A percentile compares a stretch with the other conserved stretches of the same genome.
Conservation (phyloP, 1,140 invertebrate genomes). For the Tetragonula clypearis region DNA sequence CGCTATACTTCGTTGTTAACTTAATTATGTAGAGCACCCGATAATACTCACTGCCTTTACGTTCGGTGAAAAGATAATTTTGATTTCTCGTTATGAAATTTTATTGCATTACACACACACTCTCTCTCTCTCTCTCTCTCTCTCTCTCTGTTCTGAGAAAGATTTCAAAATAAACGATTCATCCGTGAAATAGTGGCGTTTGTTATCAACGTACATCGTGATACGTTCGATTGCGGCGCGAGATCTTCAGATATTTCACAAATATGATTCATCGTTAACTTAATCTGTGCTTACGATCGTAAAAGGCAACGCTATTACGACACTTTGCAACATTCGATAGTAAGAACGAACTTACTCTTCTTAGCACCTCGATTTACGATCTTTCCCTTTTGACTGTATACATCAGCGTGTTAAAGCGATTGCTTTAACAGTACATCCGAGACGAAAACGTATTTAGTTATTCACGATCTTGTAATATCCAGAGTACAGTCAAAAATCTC, state of each 20-base stretch:
- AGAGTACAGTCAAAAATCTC: not conserved
- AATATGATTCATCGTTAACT: conserved; percentile 5
- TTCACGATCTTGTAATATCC: not conserved
- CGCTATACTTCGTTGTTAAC: conserved; percentile 40
- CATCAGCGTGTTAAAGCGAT: not conserved
- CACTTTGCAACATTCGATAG: not conserved
- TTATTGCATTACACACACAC: conserved; percentile 1
- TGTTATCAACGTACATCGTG: not conserved
- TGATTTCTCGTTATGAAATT: conserved; percentile 36
- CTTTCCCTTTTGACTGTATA: not conserved
- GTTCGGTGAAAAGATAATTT: conserved; percentile 28
- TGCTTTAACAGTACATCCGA: not conserved
- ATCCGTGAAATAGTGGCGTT: not conserved
- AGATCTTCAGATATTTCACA: not conserved
- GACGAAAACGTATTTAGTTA: not conserved
- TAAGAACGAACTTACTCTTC: not conserved
- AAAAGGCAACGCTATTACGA: not conserved
- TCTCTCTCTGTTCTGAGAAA: not conserved
- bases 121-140: not conserved
- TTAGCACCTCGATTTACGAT: not conserved
- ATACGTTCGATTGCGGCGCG: no score
- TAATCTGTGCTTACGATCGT: not conserved
- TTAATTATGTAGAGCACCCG: conserved; percentile 53
- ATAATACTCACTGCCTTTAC: conserved; percentile 41
- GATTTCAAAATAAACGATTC: conserved; percentile 4